Percentiles rank a stretch among this genome's conserved stretches.
These are phyloP conservation scores for Glyptemys insculpta DNA, from an alignment of 2,797 vertebrate species.

Conservation along the genomic window DNA sequence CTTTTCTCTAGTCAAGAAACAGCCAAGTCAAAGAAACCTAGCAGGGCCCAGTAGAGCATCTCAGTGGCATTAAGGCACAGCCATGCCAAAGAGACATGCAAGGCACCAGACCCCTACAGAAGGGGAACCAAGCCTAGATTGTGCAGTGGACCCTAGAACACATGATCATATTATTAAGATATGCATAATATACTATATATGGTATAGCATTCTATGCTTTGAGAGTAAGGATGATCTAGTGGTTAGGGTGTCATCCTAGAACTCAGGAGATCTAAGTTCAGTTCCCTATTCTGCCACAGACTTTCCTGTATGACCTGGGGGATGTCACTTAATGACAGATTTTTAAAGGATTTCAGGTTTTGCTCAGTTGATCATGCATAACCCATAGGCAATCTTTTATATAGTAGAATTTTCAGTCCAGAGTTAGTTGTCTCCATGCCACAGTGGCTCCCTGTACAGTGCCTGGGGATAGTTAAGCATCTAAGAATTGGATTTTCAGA, in stretches of 20 bases:
- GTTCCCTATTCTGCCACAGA: background rate
- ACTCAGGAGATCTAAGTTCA: background rate
- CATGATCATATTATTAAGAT: background rate
- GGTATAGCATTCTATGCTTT: background rate
- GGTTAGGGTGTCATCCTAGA: background rate
- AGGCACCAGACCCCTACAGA: background rate
- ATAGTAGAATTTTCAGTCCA: background rate
- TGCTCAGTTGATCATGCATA: background rate
- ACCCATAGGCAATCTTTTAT: background rate
- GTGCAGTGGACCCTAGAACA: background rate
- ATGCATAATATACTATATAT: background rate
- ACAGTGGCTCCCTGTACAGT: background rate
- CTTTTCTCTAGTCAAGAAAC: background rate
- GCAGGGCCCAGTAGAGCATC: background rate
- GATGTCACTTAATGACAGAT: background rate
- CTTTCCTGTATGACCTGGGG: background rate
- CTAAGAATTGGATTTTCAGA: background rate
- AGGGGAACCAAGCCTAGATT: background rate
- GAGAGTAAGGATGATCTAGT: background rate
- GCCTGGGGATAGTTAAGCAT: background rate
- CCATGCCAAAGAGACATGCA: background rate
- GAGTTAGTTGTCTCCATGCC: background rate
- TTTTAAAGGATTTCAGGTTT: background rate
- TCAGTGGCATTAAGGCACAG: background rate
- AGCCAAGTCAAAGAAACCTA: rapidly evolving